Percentiles rank a stretch among this genome's conserved stretches.
Evolutionary conservation across 2,888 invertebrate species (phyloP).

Genomic region (Boloria euphrosyne): DNA sequence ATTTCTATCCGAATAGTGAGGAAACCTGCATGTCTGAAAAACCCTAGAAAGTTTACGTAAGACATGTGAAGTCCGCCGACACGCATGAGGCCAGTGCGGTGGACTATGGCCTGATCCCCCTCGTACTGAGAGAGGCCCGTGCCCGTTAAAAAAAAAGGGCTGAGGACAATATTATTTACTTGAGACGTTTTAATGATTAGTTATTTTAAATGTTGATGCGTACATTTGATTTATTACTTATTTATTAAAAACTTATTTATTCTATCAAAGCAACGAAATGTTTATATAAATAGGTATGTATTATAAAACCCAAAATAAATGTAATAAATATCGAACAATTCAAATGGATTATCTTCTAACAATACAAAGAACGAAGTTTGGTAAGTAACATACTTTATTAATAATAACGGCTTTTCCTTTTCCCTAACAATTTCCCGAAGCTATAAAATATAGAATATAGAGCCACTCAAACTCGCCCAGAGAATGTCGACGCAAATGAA

Average conservation of each 20-base stretch:
- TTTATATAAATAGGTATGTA: not conserved
- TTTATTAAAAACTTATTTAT: not conserved
- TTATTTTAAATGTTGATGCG: no score
- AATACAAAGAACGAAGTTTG: slow-evolving; percentile 9
- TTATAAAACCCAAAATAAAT: not conserved
- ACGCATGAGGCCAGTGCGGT: no score
- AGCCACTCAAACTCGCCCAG: slow-evolving; percentile 58
- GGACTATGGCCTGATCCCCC: no score
- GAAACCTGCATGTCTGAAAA: no score
- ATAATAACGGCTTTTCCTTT: slow-evolving; percentile 21
- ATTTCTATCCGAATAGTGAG: no score
- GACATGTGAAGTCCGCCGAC: no score
- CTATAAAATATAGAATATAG: slow-evolving; percentile 62
- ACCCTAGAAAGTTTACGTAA: no score
- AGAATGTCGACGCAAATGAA: slow-evolving; percentile 73
- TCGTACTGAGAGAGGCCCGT: no score
- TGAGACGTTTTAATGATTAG: no score
- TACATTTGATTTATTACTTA: no score
- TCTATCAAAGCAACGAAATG: not conserved
- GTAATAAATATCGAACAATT: slow-evolving; percentile 4
- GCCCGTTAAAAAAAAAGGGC: no score
- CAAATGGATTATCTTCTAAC: slow-evolving; percentile 14
- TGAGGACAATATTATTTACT: no score
- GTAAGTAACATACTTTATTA: slow-evolving; percentile 26
- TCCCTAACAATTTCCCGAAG: slow-evolving; percentile 25